These are phyloP conservation scores for Smittia sp. DNA, from an alignment of 2,888 invertebrate species.

Conservation along the genomic window DNA sequence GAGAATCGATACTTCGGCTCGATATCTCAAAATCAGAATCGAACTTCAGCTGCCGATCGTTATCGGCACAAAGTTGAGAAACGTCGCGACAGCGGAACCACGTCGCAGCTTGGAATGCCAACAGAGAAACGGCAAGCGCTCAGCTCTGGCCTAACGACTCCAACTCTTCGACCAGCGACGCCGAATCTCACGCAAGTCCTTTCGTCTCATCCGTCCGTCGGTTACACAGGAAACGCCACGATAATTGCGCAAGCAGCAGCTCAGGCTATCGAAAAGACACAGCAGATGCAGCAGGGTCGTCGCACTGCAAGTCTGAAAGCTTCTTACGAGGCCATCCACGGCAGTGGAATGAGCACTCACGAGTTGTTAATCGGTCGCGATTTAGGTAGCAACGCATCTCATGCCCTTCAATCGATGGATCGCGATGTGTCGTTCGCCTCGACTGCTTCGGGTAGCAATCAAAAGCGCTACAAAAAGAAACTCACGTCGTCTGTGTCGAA, in stretches of 20 bases:
- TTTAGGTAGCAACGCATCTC: slow-evolving; percentile 69
- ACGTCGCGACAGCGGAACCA: slow-evolving; percentile 68
- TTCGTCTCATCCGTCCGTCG: slow-evolving; percentile 45
- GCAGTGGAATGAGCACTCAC: slow-evolving; percentile 59
- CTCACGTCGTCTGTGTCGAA: slow-evolving; percentile 32
- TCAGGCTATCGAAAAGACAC: slow-evolving; percentile 93
- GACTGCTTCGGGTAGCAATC: slow-evolving; percentile 52
- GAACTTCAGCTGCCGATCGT: slow-evolving; percentile 47
- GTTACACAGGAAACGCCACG: slow-evolving; percentile 70
- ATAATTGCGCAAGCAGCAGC: slow-evolving; percentile 92
- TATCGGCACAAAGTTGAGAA: slow-evolving; percentile 70
- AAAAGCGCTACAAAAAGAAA: slow-evolving; percentile 65
- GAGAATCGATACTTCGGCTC: slow-evolving; percentile 68
- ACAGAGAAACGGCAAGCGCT: slow-evolving; percentile 50
- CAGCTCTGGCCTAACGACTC: slow-evolving; percentile 42
- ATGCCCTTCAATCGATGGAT: slow-evolving; percentile 67
- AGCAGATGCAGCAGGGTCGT: slow-evolving; percentile 93
- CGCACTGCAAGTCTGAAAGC: slow-evolving; percentile 92
- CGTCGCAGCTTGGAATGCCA: slow-evolving; percentile 51
- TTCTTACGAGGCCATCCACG: slow-evolving; percentile 85
- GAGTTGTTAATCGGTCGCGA: slow-evolving; percentile 71
- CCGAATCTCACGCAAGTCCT: slow-evolving; percentile 45
- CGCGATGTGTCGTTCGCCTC: slow-evolving; percentile 54
- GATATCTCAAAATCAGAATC: slow-evolving; percentile 44
- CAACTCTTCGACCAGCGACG: slow-evolving; percentile 46